phyloP scores from a whole-genome alignment of 2,797 vertebrate genomes.

The Alcedo quadribrachys region DNA sequence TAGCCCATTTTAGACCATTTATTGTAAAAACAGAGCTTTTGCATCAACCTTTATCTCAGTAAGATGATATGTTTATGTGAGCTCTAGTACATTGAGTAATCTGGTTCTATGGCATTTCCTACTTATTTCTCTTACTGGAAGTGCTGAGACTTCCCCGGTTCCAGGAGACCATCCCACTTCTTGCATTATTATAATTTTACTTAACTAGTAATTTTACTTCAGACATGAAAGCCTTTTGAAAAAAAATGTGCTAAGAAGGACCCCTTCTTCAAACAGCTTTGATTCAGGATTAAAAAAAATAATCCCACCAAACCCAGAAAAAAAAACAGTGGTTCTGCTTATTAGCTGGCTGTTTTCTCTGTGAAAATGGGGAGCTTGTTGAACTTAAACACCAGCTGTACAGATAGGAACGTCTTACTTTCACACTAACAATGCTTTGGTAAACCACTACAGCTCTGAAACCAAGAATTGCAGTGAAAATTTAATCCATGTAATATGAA shows the following conservation, averaged over 20 bases:
- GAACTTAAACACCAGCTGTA: not conserved
- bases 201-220: not conserved
- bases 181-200: not conserved
- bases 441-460: not conserved
- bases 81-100: not conserved
- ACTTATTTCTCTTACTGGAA: not conserved
- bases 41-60: not conserved
- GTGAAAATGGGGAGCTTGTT: not conserved
- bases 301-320: not conserved
- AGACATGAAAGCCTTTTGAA: not conserved
- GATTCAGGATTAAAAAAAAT: not conserved
- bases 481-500: not conserved
- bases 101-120: not conserved
- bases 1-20: not conserved
- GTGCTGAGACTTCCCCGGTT: not conserved
- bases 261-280: not conserved
- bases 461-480: not conserved
- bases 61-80: not conserved
- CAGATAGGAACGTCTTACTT: not conserved
- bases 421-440: fast-evolving
- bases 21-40: not conserved
- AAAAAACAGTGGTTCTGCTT: not conserved
- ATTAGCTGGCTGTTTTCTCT: not conserved
- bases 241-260: not conserved
- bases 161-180: not conserved